Evolutionary conservation across 1,140 invertebrate species (phyloP), one percentile per base, ranked within the genome.

Genomic region (Choristoneura fumiferana): DNA sequence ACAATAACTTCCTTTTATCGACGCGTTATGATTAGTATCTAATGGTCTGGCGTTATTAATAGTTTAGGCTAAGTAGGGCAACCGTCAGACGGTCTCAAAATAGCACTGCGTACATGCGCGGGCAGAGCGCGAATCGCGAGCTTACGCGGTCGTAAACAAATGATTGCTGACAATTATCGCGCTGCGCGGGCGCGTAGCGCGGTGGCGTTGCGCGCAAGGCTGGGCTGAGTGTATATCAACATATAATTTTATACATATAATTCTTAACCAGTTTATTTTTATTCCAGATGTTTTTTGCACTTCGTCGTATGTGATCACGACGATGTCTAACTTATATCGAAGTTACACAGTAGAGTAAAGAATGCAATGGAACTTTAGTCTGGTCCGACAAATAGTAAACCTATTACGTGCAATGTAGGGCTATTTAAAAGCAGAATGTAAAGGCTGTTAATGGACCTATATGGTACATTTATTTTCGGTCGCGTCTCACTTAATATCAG

Each of bases 151-250:
- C 71, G 71, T 82, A 82, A 78, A 82, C 77, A 78, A 78, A 80
- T 76, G 77, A 83, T 78, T 80, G 71, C 68, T 71, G 71, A 76
- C 78, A 85, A 83, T 85, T 78, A 83, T 68, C 64, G 66, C 54
- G 62, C 54, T 55, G 59, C 62, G 69, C 63, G 38, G 57, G 59
- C 58, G 61, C 62, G 64, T 56, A 65, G 69, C 67, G 69, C 69
- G 74, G 35, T 37, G n/a, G 35, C 8, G 35, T 37, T 9, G 33
- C 35, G 8, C 10, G 22, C 5, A 3, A 13, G n/a, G 9, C 4
- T 2, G 6, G 15, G 9, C n/a, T 49, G 8, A 4, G 9, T 8
- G 22, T 33, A 12, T 4, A n/a, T 10, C 18, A n/a, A 29, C 18
- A 6, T 49, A 49, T 49, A 12, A 49, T 49, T 49, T 49, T 49